Evolutionary conservation across 92 coral and sea anemone genomes (phyloP).

Genomic region (Epizoanthus ramosus): DNA sequence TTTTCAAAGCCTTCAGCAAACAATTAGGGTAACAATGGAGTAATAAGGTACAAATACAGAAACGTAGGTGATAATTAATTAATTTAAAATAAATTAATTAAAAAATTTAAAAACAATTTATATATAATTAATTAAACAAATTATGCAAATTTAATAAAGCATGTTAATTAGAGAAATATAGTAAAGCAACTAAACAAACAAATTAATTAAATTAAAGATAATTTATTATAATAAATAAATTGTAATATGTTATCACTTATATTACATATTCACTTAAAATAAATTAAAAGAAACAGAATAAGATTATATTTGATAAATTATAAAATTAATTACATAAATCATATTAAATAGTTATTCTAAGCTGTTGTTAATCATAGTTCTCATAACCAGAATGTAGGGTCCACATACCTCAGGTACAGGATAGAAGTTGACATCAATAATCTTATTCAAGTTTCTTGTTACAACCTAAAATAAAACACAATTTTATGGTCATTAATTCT

Average conservation of each 20-base stretch:
- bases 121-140: background rate
- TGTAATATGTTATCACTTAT: background rate
- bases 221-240: slow-evolving; percentile 4
- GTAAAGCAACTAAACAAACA: background rate
- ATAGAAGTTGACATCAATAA: slow-evolving; percentile 92
- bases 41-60: no score
- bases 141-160: background rate
- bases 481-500: background rate
- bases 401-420: slow-evolving; percentile 91
- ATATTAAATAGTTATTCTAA: no score
- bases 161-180: background rate
- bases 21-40: no score
- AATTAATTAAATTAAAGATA: background rate
- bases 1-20: no score
- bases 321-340: no score
- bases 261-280: background rate
- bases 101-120: no score
- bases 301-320: no score
- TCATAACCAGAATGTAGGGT: background rate
- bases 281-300: background rate
- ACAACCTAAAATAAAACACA: slow-evolving; percentile 72
- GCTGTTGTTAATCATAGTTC: no score
- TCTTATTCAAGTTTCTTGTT: slow-evolving; percentile 89
- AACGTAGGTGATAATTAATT: no score
- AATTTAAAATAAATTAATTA: no score